phyloP scores from a whole-genome alignment of 2,888 invertebrate genomes.

The Fragum fragum region DNA sequence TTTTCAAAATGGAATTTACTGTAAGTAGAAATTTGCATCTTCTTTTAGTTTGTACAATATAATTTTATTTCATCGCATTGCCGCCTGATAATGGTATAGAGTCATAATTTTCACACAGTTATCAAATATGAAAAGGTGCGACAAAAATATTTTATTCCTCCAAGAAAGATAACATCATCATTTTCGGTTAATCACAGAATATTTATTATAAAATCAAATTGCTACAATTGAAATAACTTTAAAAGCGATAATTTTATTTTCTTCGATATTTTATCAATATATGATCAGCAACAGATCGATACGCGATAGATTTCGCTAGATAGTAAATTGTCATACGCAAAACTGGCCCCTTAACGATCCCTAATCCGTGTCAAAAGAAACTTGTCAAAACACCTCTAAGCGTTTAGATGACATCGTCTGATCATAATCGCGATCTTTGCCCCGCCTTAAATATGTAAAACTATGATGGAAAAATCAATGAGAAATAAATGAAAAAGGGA shows the following conservation, averaged over 20 bases:
- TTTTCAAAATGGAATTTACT: no score
- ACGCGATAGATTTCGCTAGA: not conserved
- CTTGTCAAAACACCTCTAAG: conserved; percentile 19
- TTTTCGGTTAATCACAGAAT: not conserved
- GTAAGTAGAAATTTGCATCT: no score
- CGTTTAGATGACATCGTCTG: conserved; percentile 8
- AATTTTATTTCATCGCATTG: no score
- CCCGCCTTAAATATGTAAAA: conserved; percentile 53
- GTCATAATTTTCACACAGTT: no score
- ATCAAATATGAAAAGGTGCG: not conserved
- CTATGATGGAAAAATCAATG: conserved; percentile 42
- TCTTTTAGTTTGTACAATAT: no score
- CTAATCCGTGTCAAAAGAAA: conserved; percentile 12
- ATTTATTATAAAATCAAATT: not conserved
- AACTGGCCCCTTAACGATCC: not conserved
- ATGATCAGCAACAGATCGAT: conserved; percentile 2
- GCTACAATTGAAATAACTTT: conserved; percentile 16
- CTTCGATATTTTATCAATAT: conserved; percentile 12
- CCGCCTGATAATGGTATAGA: no score
- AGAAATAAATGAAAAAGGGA: no score
- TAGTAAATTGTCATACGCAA: not conserved
- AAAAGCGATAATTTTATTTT: not conserved
- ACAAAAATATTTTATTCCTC: not conserved
- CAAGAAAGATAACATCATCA: not conserved
- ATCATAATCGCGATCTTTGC: conserved; percentile 9